Percentiles rank a stretch among this genome's conserved stretches.
Conservation (phyloP, 2,888 invertebrate genomes). For the Tachystola acroxantha region DNA sequence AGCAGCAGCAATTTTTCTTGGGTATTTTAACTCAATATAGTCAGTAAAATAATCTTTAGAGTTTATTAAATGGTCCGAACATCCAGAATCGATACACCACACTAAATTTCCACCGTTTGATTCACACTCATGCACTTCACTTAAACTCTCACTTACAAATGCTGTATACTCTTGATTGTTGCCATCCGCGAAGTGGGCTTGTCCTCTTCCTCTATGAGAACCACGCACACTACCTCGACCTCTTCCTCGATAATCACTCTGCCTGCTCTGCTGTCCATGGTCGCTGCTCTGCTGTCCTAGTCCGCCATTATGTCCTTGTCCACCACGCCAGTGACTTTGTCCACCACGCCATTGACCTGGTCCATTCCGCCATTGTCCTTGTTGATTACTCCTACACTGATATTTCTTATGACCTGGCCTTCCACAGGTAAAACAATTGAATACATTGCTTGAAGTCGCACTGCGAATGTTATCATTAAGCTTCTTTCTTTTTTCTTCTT, state of each 20-base stretch:
- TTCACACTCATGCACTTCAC: not conserved
- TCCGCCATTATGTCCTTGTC: not conserved
- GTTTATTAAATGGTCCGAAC: conserved; percentile 9
- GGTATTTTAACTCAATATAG: too few species aligned
- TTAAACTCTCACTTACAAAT: not conserved
- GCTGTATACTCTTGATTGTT: not conserved
- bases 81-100: conserved; percentile 6
- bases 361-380: not conserved
- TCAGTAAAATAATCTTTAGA: conserved; percentile 1
- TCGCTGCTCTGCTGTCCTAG: not conserved
- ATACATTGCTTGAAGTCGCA: not conserved
- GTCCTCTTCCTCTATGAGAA: not conserved
- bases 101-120: not conserved
- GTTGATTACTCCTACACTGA: conserved; percentile 1
- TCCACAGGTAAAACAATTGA: conserved; percentile 1
- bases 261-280: not conserved
- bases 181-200: not conserved
- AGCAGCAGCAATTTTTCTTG: too few species aligned
- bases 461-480: not conserved
- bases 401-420: conserved; percentile 5
- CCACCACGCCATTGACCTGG: not conserved
- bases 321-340: not conserved
- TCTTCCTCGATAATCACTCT: too few species aligned
- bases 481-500: conserved; percentile 11
- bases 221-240: too few species aligned